Evolutionary conservation across 2,113 vertebrate species (phyloP).

Genomic region (Coptodon bakossiorum): DNA sequence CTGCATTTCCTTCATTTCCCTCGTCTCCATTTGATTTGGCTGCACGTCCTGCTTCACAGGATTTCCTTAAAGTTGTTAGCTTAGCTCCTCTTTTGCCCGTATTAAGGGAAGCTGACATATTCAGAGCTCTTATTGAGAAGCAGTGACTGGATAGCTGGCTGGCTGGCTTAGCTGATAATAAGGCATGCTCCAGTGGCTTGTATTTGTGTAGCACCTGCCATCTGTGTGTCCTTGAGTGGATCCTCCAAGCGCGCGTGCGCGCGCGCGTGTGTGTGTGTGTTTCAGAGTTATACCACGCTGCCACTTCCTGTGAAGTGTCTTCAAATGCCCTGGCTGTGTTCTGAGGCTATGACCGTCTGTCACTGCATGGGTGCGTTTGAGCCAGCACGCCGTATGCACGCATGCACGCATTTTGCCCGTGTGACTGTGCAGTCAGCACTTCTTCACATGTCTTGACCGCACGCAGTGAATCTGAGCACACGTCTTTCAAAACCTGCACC

Average conservation of each 20-base stretch:
- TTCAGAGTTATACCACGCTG: background rate
- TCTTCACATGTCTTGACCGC: background rate
- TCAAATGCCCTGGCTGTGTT: conserved; percentile 29
- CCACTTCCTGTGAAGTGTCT: conserved; percentile 36
- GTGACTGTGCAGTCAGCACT: background rate
- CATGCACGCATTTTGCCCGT: background rate
- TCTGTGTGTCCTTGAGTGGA: conserved; percentile 59
- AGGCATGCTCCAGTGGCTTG: conserved; percentile 53
- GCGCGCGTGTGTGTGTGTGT: background rate
- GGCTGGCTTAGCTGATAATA: conserved; percentile 38
- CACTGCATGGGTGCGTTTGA: background rate
- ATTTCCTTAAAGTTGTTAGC: background rate
- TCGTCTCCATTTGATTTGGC: background rate
- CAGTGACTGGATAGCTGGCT: background rate
- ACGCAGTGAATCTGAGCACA: background rate
- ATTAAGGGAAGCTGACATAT: background rate
- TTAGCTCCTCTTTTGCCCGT: background rate
- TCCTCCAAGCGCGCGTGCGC: background rate
- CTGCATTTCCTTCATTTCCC: background rate
- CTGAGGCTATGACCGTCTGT: conserved; percentile 33
- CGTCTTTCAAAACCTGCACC: background rate
- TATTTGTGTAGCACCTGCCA: conserved; percentile 61
- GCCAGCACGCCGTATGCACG: background rate
- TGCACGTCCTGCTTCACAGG: background rate
- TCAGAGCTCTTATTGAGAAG: conserved; percentile 16